Base-by-base conservation (phyloP, 2,797 vertebrate genomes). In the Bradypus variegatus region DNA sequence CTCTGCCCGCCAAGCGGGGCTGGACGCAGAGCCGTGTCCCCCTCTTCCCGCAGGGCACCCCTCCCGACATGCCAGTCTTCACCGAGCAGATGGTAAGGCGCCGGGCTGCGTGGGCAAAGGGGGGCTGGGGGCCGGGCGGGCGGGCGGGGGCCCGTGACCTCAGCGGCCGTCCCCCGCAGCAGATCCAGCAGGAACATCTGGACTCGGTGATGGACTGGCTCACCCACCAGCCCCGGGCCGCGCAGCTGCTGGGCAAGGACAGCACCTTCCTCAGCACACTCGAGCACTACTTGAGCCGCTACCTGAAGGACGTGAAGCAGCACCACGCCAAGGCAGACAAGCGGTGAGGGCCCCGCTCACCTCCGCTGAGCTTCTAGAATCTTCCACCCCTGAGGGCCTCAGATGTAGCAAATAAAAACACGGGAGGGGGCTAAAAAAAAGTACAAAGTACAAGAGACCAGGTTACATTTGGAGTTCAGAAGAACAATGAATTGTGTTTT, bases 281-380 rank as follows among this genome's bases (percentile, higher is more conserved):
- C 84, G 99, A 99, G 95, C 98, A 99, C 94, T 98, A 98, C 60
- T 97, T 99, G 92, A 97, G 97, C 93, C 98, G 98, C 79, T 99
- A 99, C 97, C 98, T 99, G 94, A 99, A 99, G 96, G 99, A 99
- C 2, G 99, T 99, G 91, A 98, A 98, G 95, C 98, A 98, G 93
- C 98, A 99, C 95, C 98, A 99, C 0, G 98, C 99, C 91, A 98
- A 98, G 97, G 99, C 99, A 0, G 99, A 99, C 97, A 99, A 99
- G 96, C 98, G 99, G 99, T 99, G 95, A 97, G 96, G 96, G 2
- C 41, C 3, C 13, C 45, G 27, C 19, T 6, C 55, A 5, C 72
- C 36, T 45, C 8, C 6, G 19, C 15, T 41, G 72, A 25, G 11
- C 45, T 15, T 48, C 58, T 10, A 2, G 70, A 10, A 16, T 18